Evolutionary conservation across 2,113 vertebrate species (phyloP), one percentile per base, ranked within the genome.

Genomic region (Pomatorhinus ruficollis): DNA sequence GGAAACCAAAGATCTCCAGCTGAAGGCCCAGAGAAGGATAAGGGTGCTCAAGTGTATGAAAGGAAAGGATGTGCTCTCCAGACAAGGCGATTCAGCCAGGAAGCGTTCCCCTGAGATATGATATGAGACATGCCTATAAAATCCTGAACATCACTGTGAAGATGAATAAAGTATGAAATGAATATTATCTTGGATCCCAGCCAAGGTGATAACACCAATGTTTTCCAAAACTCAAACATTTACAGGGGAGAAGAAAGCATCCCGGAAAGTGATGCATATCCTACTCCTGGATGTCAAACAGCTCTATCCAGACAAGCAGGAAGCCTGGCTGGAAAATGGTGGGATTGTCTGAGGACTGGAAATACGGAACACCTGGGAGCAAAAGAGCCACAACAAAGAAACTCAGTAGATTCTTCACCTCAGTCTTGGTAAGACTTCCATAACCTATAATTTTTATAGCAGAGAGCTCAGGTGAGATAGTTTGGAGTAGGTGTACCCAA

Each of bases 81-180:
- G 35, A 42, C 17, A 45, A 57, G 22, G 27, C 37, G 76, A 20
- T 65, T 91, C 14, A 76, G 27, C 11, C n/a, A 40, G 40, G 24
- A 57, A 57, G 7, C 3, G 0, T 45, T 54, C 47, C 44, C 39
- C 52, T 79, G 27, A 75, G 53, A 66, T 30, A 37, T 0, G 0
- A 22, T 24, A 18, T 24, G 15, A 47, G 31, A 80, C 13, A 28
- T 14, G 11, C 30, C 18, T 83, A 19, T 45, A 35, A 86, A 76
- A 86, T 33, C 5, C 15, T 21, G 18, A 63, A 6, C 25, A 6
- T 30, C 33, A n/a, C n/a, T 83, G 49, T 33, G 49, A 89, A 85
- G n/a, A 56, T 47, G 21, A 92, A 54, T 10, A 39, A 12, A 22
- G 19, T 49, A 71, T 40, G 53, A 54, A 39, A 56, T 28, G 0